These are phyloP conservation scores for Myiotriccus ornatus DNA, from an alignment of 2,797 vertebrate genomes.

Conservation along the genomic window DNA sequence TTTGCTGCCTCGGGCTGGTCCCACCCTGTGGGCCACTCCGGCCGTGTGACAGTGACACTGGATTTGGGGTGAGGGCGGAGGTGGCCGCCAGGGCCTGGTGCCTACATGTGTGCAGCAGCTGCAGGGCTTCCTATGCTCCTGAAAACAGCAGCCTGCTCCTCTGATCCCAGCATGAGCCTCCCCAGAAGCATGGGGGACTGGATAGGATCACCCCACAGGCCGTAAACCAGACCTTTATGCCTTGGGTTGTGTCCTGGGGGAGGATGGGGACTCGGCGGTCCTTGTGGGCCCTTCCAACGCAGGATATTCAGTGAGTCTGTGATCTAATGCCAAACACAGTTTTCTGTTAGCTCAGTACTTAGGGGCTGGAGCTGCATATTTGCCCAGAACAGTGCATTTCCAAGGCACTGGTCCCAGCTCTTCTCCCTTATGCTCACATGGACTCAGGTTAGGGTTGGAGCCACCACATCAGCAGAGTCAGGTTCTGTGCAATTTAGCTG, in stretches of 20 bases:
- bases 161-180: constrained; percentile 23
- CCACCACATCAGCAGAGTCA: background rate
- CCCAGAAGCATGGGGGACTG: background rate
- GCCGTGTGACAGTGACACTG: accelerated
- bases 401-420: background rate
- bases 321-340: background rate
- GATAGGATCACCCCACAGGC: background rate
- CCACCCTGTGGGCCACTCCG: accelerated
- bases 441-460: background rate
- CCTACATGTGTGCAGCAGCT: background rate
- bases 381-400: background rate
- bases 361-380: background rate
- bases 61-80: accelerated
- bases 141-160: background rate
- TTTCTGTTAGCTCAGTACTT: background rate
- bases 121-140: background rate
- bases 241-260: background rate
- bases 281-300: background rate
- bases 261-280: background rate
- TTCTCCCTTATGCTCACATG: accelerated
- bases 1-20: background rate
- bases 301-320: background rate
- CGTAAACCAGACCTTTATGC: background rate
- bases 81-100: accelerated
- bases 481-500: background rate